These are phyloP conservation scores for Oryzias melastigma DNA, from an alignment of 2,113 vertebrate genomes.

Conservation along the genomic window DNA sequence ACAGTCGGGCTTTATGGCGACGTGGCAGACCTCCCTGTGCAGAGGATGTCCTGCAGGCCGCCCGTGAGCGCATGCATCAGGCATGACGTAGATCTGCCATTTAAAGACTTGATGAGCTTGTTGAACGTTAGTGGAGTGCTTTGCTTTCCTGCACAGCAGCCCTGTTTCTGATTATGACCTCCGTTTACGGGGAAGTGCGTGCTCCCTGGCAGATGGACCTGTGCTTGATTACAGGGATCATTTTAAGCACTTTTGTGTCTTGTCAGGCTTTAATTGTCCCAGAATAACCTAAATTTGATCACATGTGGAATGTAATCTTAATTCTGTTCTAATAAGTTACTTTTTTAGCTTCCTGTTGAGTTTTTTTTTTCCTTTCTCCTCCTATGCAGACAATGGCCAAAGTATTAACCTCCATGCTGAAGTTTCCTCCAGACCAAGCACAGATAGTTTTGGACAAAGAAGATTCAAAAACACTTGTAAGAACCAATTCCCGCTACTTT, in stretches of 20 bases:
- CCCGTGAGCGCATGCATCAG: slow-evolving; percentile 48
- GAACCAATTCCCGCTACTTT: slow-evolving; percentile 33
- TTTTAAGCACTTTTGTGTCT: slow-evolving; percentile 25
- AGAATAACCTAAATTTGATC: slow-evolving; percentile 32
- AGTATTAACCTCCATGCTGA: slow-evolving; percentile 94
- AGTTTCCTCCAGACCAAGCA: slow-evolving; percentile 91
- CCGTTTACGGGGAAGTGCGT: slow-evolving; percentile 56
- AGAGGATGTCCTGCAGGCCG: slow-evolving; percentile 64
- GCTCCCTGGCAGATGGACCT: slow-evolving; percentile 57
- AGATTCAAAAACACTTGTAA: slow-evolving; percentile 86
- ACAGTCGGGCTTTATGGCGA: slow-evolving; percentile 54
- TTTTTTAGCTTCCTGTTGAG: neutral
- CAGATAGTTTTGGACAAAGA: slow-evolving; percentile 95
- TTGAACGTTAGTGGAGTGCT: slow-evolving; percentile 55
- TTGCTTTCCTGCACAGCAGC: slow-evolving; percentile 52
- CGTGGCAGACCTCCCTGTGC: slow-evolving; percentile 51
- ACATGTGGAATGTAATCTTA: slow-evolving; percentile 6
- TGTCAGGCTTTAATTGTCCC: slow-evolving; percentile 47
- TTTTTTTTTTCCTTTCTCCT: slow-evolving; percentile 4
- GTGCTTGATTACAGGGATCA: slow-evolving; percentile 60
- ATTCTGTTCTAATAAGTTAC: neutral
- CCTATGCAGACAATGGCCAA: slow-evolving; percentile 94
- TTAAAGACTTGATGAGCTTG: slow-evolving; percentile 58
- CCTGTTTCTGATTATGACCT: slow-evolving; percentile 72
- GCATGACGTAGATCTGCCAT: slow-evolving; percentile 61